Percentiles rank a stretch among this genome's conserved stretches.
These are phyloP conservation scores for Hemichromis elongatus DNA, from an alignment of 2,113 vertebrate genomes.

Conservation along the genomic window DNA sequence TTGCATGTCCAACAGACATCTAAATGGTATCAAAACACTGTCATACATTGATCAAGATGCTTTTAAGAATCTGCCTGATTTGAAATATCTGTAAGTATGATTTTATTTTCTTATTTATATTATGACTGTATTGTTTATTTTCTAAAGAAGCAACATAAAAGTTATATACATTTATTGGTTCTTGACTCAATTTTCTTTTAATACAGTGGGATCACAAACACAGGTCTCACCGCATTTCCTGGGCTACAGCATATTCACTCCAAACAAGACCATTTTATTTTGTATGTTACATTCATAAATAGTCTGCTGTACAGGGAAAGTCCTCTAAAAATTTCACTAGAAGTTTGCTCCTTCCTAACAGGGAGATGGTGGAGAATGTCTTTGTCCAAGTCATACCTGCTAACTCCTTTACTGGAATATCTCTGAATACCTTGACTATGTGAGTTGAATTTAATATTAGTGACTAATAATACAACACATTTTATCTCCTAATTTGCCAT, in stretches of 20 bases:
- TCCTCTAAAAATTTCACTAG: background rate
- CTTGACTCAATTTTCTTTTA: background rate
- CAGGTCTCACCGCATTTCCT: constrained; percentile 82
- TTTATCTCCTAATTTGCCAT: background rate
- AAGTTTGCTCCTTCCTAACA: constrained; percentile 42
- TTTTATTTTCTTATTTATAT: background rate
- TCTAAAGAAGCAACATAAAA: background rate
- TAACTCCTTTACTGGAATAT: constrained; percentile 84
- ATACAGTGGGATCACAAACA: constrained; percentile 86
- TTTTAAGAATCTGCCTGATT: constrained; percentile 79
- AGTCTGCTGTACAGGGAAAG: background rate
- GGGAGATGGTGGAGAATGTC: constrained; percentile 87
- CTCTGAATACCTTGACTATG: constrained; percentile 80
- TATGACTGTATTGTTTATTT: background rate
- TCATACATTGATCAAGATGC: constrained; percentile 78
- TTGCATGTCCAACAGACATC: constrained; percentile 75
- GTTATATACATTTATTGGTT: background rate
- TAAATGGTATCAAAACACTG: constrained; percentile 80
- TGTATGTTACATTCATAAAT: constrained; percentile 74
- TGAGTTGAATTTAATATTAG: constrained; percentile 62
- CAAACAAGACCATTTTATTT: constrained; percentile 79
- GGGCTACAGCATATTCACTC: constrained; percentile 79
- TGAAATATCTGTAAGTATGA: constrained; percentile 86
- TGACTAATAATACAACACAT: background rate
- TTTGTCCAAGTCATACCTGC: constrained; percentile 78